phyloP scores from a whole-genome alignment of 2,888 invertebrate genomes.

The Microchrysa polita region DNA sequence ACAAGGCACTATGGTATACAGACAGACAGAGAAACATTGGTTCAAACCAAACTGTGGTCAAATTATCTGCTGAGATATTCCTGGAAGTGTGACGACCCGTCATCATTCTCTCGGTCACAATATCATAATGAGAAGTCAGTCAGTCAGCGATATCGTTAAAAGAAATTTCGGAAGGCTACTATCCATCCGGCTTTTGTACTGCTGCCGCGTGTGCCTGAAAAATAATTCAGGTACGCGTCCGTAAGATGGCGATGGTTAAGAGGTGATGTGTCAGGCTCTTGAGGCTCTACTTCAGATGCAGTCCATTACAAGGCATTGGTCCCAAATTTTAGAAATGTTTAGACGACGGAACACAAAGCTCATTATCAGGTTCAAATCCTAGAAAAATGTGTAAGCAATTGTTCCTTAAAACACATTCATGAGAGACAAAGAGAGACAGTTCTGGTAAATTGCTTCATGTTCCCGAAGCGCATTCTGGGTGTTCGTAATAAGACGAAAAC shows the following conservation, averaged over 20 bases:
- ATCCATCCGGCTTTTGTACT: conserved; percentile 18
- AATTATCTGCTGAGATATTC: conserved; percentile 14
- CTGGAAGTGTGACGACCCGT: conserved; percentile 7
- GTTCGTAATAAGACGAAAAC: conserved; percentile 46
- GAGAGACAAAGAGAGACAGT: conserved; percentile 12
- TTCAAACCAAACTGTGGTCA: conserved; percentile 11
- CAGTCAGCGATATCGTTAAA: conserved; percentile 49
- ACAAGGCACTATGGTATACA: not conserved
- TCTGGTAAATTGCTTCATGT: conserved; percentile 18
- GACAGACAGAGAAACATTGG: not conserved
- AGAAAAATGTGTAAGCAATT: not conserved
- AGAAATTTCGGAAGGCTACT: not conserved
- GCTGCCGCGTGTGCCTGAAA: conserved; percentile 36
- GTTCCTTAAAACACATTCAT: conserved; percentile 15
- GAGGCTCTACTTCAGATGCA: conserved; percentile 16
- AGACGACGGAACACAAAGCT: conserved; percentile 40
- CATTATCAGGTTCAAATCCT: conserved; percentile 25
- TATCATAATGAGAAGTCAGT: conserved; percentile 43
- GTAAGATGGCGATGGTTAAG: conserved; percentile 8
- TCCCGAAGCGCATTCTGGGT: conserved; percentile 43
- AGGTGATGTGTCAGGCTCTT: not conserved
- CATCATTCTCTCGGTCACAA: conserved; percentile 33
- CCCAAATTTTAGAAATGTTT: conserved; percentile 5
- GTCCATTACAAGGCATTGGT: not conserved
- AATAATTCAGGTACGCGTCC: not conserved